Percentiles rank a stretch among this genome's conserved stretches.
These are phyloP conservation scores for Paratilapia polleni DNA, from an alignment of 2,113 vertebrate genomes.

Conservation along the genomic window DNA sequence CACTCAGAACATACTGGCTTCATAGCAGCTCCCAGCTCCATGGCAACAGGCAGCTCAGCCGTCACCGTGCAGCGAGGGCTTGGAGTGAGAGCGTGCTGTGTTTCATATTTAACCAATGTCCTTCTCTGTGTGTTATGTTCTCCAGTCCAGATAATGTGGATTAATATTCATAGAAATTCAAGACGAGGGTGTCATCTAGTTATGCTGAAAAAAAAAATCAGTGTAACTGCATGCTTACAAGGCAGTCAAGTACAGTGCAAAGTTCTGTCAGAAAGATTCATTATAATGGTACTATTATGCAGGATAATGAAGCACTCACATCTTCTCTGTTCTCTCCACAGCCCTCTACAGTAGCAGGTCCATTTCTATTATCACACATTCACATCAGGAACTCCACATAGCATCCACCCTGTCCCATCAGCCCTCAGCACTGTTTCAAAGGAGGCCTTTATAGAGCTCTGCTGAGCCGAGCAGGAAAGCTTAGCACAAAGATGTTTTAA, in stretches of 20 bases:
- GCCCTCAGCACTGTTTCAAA: slow-evolving; percentile 43
- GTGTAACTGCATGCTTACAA: slow-evolving; percentile 19
- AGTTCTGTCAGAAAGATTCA: slow-evolving; percentile 8
- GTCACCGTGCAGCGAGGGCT: slow-evolving; percentile 53
- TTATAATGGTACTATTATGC: slow-evolving; percentile 21
- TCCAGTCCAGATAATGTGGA: not conserved
- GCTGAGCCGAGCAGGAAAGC: slow-evolving; percentile 27
- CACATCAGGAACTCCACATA: slow-evolving; percentile 64
- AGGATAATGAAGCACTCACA: not conserved
- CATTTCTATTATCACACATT: slow-evolving; percentile 64
- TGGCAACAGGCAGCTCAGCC: slow-evolving; percentile 76
- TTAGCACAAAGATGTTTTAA: slow-evolving; percentile 5
- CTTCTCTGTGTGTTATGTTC: slow-evolving; percentile 37
- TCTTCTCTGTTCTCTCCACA: slow-evolving; percentile 6
- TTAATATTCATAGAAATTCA: slow-evolving; percentile 59
- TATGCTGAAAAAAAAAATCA: not conserved
- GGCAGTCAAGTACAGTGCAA: not conserved
- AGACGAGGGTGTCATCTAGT: not conserved
- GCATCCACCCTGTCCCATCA: slow-evolving; percentile 38
- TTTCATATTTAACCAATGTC: slow-evolving; percentile 71
- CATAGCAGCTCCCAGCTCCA: slow-evolving; percentile 78
- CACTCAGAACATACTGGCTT: slow-evolving; percentile 66
- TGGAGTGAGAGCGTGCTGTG: slow-evolving; percentile 69
- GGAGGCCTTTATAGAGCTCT: slow-evolving; percentile 42
- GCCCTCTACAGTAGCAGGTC: slow-evolving; percentile 13